Base-by-base conservation (phyloP, 2,113 vertebrate genomes). In the Plecotus auritus region DNA sequence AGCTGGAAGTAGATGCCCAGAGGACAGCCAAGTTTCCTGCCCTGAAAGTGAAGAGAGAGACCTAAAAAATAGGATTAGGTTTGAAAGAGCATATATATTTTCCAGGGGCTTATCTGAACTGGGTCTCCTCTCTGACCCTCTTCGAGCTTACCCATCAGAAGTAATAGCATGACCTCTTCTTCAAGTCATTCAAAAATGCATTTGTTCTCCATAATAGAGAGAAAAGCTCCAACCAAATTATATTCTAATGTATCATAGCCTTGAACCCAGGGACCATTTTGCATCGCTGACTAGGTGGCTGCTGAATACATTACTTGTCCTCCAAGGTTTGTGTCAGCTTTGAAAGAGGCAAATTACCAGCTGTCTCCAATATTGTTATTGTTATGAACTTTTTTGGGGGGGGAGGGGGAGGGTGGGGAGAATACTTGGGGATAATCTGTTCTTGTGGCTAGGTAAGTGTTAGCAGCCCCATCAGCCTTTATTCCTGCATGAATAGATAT, bases 121-220 rank as follows among this genome's bases (percentile, higher is more conserved):
- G 2, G 40, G 49, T 91, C 95, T 93, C 92, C 28, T 96, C 32
- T 73, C 78, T 95, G 92, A 91, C 82, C 90, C 70, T 94, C 72
- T 94, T 87, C 76, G 78, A 93, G 88, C 87, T 97, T 96, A 80
- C 91, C 59, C 92, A 94, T 95, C 88, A 59, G 92, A 96, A 97
- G 83, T 95, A 96, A 95, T 95, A 76, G 85, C 80, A 35, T 30
- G 85, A 83, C 84, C 93, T 95, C 96, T 90, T 95, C 74, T 95
- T 91, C 91, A 93, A 97, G 95, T 96, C 91, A 93, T 94, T 96
- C 85, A 96, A 97, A 97, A 96, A 96, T 94, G 95, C 94, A 96
- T 97, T 97, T 96, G 88, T 96, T 97, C 94, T 96, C 94, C 82
- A 82, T 97, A 96, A 96, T 94, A 97, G 94, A 96, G 95, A 96